Evolutionary conservation across 1,140 invertebrate genomes (phyloP), one percentile per base, ranked within the genome.

Genomic region (Dysdera silvatica): DNA sequence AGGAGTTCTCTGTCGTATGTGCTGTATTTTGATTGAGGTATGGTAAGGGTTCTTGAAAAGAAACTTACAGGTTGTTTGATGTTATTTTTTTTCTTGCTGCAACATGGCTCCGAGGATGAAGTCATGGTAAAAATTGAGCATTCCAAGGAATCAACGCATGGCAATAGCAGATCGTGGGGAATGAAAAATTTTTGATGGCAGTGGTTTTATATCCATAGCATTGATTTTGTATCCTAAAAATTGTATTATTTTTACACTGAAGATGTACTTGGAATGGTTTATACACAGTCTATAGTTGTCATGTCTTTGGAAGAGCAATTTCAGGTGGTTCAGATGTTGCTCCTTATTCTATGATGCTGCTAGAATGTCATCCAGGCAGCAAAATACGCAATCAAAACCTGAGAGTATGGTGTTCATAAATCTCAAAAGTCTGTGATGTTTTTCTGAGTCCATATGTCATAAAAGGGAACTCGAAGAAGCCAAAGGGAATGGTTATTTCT

Each of bases 71-170:
- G 71, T 41, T 32, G 40, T 37, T 32, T 56, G 57, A n/a, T 29
- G 20, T 4, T 26, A 28, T 28, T 33, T 40, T 18, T n/a, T 29
- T 23, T 8, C 18, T 35, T 69, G 68, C 23, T 49, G 29, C 2
- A 69, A 31, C 2, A 68, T 33, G 2, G 53, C 53, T 1, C 61
- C 68, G 1, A 68, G 10, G 16, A 68, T 24, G 41, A 53, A 33
- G 0, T 3, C 12, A 20, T n/a, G 12, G 37, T 78, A 78, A 67
- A 73, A 77, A 55, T 76, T 76, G 4, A 77, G 45, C 23, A 75
- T 62, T 12, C 76, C 75, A 16, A 74, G 16, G 63, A 75, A 77
- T 2, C 68, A 47, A 48, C 71, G 66, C 7, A 78, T 35, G n/a
- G n/a, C n/a, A n/a, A n/a, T n/a, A n/a, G n/a, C n/a, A n/a, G n/a